Evolutionary conservation across 1,140 invertebrate species (phyloP), one percentile per base, ranked within the genome.

Genomic region (Spodoptera litura): DNA sequence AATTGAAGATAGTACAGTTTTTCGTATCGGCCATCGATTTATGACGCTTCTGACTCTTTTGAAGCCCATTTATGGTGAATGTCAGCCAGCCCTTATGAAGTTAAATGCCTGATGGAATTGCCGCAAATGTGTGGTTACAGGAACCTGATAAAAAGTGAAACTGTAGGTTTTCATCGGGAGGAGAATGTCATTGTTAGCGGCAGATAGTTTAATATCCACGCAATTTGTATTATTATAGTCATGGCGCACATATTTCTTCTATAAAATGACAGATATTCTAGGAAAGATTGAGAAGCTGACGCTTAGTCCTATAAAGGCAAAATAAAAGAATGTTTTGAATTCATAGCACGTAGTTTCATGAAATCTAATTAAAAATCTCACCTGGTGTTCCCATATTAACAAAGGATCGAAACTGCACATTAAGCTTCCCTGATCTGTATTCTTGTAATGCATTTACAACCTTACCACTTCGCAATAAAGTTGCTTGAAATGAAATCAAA

Each of bases 1-100:
- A 88, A 88, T 90, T 85, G 83, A 81, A 83, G 81, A 88, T 89
- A 88, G 85, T 85, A 83, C 64, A 79, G 83, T 91, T 91, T 91
- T 91, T 91, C 85, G 82, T 86, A 61, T 76, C 77, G 66, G 8
- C 78, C 73, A 68, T 84, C 84, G 84, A 91, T 91, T 91, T 91
- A 91, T 88, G 85, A 89, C 51, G 83, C 13, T 80, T 81, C 55
- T 81, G 81, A 83, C 76, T 80, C 75, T 82, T 85, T 83, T 79
- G 78, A 78, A 78, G 68, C 27, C 88, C 88, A 61, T 91, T 86
- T 89, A 89, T 74, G 84, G 89, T 56, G 51, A 75, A 82, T 81
- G 81, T 81, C 62, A 81, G 77, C 80, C 59, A 81, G 74, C 79
- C 79, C 79, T 80, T 86, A 84, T 80, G 74, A 84, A 81, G 81